A percentile compares a stretch with the other conserved stretches of the same genome.
phyloP scores from a whole-genome alignment of 2,113 vertebrate genomes.

The Tachysurus vachellii region DNA sequence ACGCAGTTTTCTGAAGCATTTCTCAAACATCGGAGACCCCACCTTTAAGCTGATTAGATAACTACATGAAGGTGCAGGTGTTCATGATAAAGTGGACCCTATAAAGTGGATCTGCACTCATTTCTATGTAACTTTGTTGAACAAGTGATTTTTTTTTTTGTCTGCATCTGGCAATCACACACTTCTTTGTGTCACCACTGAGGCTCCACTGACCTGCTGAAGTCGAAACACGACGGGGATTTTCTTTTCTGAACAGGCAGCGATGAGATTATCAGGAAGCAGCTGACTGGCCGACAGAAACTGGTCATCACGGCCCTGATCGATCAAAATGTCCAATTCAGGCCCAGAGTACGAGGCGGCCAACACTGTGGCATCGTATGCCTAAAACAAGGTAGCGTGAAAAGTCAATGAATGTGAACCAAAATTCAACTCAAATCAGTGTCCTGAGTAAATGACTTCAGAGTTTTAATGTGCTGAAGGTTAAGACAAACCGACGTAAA shows the following conservation, averaged over 20 bases:
- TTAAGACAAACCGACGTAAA: too few relatives aligned
- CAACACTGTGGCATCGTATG: constrained; percentile 85
- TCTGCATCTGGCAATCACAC: not conserved
- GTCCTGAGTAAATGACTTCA: not conserved
- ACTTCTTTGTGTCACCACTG: not conserved
- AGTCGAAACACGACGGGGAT: constrained; percentile 90
- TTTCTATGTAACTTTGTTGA: not conserved
- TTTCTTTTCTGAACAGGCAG: constrained; percentile 87
- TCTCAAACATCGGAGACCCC: too few relatives aligned
- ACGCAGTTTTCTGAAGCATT: too few relatives aligned
- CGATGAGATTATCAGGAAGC: constrained; percentile 91
- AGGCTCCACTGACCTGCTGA: constrained; percentile 81
- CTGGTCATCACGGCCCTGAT: constrained; percentile 94
- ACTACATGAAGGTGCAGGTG: too few relatives aligned
- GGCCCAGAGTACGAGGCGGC: constrained; percentile 80
- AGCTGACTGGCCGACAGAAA: constrained; percentile 90
- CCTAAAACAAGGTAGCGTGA: constrained; percentile 63
- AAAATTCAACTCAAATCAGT: not conserved
- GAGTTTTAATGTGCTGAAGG: too few relatives aligned
- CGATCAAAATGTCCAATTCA: constrained; percentile 88
- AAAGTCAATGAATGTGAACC: not conserved
- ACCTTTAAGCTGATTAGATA: not conserved
- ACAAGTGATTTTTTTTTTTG: not conserved
- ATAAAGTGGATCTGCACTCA: not conserved
- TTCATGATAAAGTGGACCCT: not conserved